A percentile compares a stretch with the other conserved stretches of the same genome.
Conservation (phyloP, 2,888 invertebrate species). For the Caenorhabditis doughertyi region DNA sequence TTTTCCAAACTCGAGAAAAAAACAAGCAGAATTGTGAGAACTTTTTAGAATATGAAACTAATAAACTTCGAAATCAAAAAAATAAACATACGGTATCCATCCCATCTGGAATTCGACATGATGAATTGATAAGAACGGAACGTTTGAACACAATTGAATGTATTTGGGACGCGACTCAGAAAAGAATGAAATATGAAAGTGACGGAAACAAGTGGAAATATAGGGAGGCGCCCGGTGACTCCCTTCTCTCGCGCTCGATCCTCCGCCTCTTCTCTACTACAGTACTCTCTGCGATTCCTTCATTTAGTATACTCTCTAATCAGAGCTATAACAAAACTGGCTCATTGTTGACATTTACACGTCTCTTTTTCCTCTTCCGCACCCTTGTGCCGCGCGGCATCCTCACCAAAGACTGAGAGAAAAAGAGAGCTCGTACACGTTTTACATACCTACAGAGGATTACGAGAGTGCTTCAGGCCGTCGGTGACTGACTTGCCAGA, state of each 20-base stretch:
- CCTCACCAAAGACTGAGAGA: neutral
- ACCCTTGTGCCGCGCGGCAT: constrained; percentile 45
- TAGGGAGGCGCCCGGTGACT: constrained; percentile 25
- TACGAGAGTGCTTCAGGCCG: constrained; percentile 53
- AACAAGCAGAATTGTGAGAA: neutral
- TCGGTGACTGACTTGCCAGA: constrained; percentile 20
- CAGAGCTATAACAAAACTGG: constrained; percentile 49
- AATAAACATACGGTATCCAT: constrained; percentile 60
- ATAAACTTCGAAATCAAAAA: neutral
- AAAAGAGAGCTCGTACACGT: constrained; percentile 48
- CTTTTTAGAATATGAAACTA: too few species aligned
- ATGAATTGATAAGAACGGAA: constrained; percentile 19
- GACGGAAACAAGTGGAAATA: constrained; percentile 37
- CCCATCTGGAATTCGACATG: constrained; percentile 64
- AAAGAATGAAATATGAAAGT: constrained; percentile 40
- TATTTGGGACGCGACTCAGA: constrained; percentile 26
- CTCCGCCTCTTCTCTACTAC: constrained; percentile 44
- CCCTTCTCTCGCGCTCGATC: neutral
- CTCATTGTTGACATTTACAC: constrained; percentile 61
- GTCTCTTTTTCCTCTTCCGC: constrained; percentile 43
- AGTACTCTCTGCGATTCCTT: constrained; percentile 48
- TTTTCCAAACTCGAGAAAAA: neutral
- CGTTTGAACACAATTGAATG: constrained; percentile 46
- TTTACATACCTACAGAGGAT: constrained; percentile 55
- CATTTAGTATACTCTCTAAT: neutral